Evolutionary conservation across 2,888 invertebrate genomes (phyloP).

Genomic region (Cyaniris semiargus): DNA sequence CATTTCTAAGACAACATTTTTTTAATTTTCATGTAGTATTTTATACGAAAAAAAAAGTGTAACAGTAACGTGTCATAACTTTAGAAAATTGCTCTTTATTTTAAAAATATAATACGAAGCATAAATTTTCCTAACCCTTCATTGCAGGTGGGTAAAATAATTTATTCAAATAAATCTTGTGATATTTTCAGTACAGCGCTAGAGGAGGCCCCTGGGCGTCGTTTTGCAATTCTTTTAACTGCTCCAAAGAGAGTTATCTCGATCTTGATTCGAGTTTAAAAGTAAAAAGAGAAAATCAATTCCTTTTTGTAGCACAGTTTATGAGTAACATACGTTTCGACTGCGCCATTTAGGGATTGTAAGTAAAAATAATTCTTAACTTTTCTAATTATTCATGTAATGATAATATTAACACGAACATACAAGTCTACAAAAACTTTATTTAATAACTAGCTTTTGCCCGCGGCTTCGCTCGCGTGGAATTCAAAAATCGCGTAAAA

Average conservation of each 20-base stretch:
- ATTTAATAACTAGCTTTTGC: no score
- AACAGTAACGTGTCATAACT: background rate
- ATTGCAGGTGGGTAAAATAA: slow-evolving; percentile 75
- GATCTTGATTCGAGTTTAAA: slow-evolving; percentile 53
- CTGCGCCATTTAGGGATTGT: background rate
- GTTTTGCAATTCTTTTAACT: slow-evolving; percentile 70
- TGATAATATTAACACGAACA: background rate
- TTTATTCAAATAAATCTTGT: slow-evolving; percentile 78
- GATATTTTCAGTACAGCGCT: slow-evolving; percentile 61
- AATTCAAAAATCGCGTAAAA: no score
- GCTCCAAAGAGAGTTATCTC: slow-evolving; percentile 60
- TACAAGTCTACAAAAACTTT: background rate
- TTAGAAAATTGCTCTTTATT: slow-evolving; percentile 27
- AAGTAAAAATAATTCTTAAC: background rate
- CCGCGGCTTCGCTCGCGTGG: no score
- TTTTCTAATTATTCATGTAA: background rate
- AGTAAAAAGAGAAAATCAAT: slow-evolving; percentile 26
- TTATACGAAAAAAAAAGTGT: no score
- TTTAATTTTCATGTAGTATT: no score
- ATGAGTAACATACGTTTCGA: background rate
- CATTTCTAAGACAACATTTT: no score
- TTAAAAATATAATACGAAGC: slow-evolving; percentile 39
- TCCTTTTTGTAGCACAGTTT: slow-evolving; percentile 15
- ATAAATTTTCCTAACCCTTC: slow-evolving; percentile 74
- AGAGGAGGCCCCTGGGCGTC: slow-evolving; percentile 68